Evolutionary conservation across 2,797 vertebrate species (phyloP).

Genomic region (Paramormyrops hopkinsi): DNA sequence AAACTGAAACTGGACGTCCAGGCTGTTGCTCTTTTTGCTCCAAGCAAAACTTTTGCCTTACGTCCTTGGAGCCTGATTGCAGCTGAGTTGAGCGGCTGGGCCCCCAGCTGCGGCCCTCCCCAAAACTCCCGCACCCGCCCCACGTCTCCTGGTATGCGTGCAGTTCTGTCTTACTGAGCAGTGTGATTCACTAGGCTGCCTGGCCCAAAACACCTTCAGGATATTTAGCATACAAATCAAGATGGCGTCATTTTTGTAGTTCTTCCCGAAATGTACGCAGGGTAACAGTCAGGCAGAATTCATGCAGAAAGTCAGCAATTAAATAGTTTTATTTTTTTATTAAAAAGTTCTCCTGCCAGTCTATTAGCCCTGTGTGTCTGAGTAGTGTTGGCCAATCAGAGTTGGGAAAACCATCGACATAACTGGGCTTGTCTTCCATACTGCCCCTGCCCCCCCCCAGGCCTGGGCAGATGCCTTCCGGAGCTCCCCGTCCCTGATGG

Average conservation of each 20-base stretch:
- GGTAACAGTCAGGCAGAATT: not conserved
- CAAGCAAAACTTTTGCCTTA: not conserved
- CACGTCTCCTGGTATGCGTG: not conserved
- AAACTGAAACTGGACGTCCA: not conserved
- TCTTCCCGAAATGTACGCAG: not conserved
- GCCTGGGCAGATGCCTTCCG: constrained; percentile 97
- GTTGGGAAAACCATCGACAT: not conserved
- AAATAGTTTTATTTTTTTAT: not conserved
- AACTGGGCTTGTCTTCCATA: not conserved
- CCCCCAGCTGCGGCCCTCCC: not conserved
- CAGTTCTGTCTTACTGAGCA: not conserved
- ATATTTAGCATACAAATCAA: not conserved
- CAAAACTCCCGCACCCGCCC: not conserved
- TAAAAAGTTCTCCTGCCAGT: not conserved
- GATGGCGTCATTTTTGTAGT: not conserved
- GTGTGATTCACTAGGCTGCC: not conserved
- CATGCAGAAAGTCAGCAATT: not conserved
- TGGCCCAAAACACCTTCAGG: not conserved
- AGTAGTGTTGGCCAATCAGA: not conserved
- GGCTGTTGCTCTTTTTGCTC: not conserved
- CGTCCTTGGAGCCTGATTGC: not conserved
- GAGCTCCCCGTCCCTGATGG: constrained; percentile 77
- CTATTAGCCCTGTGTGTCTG: not conserved
- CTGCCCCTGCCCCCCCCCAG: constrained; percentile 48
- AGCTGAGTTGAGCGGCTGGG: not conserved